Evolutionary conservation across 1,140 invertebrate genomes (phyloP).

Genomic region (Vanessa tameamea): DNA sequence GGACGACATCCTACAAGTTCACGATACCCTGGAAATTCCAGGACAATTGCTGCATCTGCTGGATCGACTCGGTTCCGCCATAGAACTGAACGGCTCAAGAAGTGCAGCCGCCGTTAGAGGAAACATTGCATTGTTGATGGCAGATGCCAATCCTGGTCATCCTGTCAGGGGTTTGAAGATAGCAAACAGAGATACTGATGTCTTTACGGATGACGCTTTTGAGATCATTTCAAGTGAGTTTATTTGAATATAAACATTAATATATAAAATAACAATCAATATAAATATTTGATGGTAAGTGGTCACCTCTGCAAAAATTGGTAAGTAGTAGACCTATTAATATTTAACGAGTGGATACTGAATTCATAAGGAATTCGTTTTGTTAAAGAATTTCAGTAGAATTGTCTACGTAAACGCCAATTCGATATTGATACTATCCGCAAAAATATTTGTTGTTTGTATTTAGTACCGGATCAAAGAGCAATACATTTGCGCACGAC

Average conservation of each 20-base stretch:
- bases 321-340: too few relatives aligned
- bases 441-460: too few relatives aligned
- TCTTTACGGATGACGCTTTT: slow-evolving; percentile 58
- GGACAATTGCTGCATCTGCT: slow-evolving; percentile 62
- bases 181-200: slow-evolving; percentile 45
- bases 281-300: too few relatives aligned
- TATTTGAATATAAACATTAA: not conserved
- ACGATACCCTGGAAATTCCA: slow-evolving; percentile 62
- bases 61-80: slow-evolving; percentile 58
- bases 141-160: slow-evolving; percentile 48
- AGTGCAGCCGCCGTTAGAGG: slow-evolving; percentile 46
- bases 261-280: too few relatives aligned
- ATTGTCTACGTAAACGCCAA: too few relatives aligned
- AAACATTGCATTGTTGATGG: slow-evolving; percentile 71
- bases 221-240: slow-evolving; percentile 42
- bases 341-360: too few relatives aligned
- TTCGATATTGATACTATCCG: not conserved
- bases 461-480: too few relatives aligned
- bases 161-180: slow-evolving; percentile 67
- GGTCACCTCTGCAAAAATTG: too few relatives aligned
- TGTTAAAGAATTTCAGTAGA: too few relatives aligned
- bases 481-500: too few relatives aligned
- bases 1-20: slow-evolving; percentile 57
- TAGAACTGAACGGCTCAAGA: slow-evolving; percentile 54
- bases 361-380: too few relatives aligned